Evolutionary conservation across 1,140 invertebrate species (phyloP).

Genomic region (Psix sp.): DNA sequence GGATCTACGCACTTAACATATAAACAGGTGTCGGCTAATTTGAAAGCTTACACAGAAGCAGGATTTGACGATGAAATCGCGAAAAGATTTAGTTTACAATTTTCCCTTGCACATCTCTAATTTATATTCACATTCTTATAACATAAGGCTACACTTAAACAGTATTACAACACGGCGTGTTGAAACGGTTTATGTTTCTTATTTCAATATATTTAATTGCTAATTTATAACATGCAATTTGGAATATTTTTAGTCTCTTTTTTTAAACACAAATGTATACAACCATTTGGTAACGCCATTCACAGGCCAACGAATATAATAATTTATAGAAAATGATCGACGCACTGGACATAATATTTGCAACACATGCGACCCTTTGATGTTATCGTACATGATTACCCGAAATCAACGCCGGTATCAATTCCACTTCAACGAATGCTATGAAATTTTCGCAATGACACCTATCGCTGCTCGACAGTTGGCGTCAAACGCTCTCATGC

Average conservation of each 20-base stretch:
- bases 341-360: conserved; percentile 20
- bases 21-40: conserved; percentile 15
- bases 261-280: too few relatives aligned
- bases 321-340: conserved; percentile 20
- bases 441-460: conserved; percentile 56
- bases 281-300: too few relatives aligned
- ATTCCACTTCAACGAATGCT: conserved; percentile 44
- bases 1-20: conserved; percentile 36
- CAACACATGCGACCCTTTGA: conserved; percentile 42
- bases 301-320: too few relatives aligned
- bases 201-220: too few relatives aligned
- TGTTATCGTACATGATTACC: conserved; percentile 47
- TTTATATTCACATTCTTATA: too few relatives aligned
- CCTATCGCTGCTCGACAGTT: conserved; percentile 50
- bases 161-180: too few relatives aligned
- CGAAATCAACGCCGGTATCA: conserved; percentile 51
- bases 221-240: too few relatives aligned
- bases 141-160: too few relatives aligned
- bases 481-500: conserved; percentile 49
- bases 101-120: too few relatives aligned
- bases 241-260: too few relatives aligned
- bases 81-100: too few relatives aligned
- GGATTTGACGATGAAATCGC: conserved; percentile 19
- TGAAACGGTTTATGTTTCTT: too few relatives aligned
- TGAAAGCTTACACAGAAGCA: neutral